A percentile compares a stretch with the other conserved stretches of the same genome.
Conservation (phyloP, 2,113 vertebrate genomes). For the Perca fluviatilis region DNA sequence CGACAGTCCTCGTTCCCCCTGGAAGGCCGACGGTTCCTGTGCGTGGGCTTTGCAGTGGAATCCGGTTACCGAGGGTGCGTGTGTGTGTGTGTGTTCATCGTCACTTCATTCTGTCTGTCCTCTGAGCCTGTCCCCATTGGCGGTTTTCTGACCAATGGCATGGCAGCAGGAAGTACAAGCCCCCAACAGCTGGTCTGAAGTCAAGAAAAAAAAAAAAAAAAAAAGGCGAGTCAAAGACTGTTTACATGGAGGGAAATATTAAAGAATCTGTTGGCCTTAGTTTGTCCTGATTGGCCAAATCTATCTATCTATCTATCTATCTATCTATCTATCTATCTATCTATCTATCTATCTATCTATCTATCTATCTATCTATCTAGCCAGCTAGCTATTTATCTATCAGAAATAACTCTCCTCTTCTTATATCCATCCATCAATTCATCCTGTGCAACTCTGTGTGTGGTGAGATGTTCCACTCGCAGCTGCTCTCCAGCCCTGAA, state of each 20-base stretch:
- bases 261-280: constrained; percentile 18
- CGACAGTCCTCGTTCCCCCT: constrained; percentile 1
- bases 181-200: constrained; percentile 59
- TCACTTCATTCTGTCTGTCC: constrained; percentile 40
- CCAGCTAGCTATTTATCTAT: background rate
- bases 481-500: constrained; percentile 86
- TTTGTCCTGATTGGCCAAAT: background rate
- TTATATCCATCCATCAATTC: background rate
- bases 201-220: constrained; percentile 32
- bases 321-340: background rate
- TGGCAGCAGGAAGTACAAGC: constrained; percentile 58
- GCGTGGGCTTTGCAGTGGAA: constrained; percentile 30
- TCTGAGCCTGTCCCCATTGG: constrained; percentile 37
- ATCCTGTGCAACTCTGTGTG: constrained; percentile 73
- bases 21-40: constrained; percentile 20
- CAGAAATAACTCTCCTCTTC: background rate
- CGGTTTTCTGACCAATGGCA: constrained; percentile 53
- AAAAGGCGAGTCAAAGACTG: constrained; percentile 47
- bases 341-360: background rate
- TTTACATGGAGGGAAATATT: constrained; percentile 34
- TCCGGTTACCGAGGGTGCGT: constrained; percentile 13
- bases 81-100: constrained; percentile 5
- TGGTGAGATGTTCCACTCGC: constrained; percentile 77
- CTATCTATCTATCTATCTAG: background rate
- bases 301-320: background rate